Evolutionary conservation across 2,888 invertebrate species (phyloP), one percentile per base, ranked within the genome.

Genomic region (Amphiduros pacificus): DNA sequence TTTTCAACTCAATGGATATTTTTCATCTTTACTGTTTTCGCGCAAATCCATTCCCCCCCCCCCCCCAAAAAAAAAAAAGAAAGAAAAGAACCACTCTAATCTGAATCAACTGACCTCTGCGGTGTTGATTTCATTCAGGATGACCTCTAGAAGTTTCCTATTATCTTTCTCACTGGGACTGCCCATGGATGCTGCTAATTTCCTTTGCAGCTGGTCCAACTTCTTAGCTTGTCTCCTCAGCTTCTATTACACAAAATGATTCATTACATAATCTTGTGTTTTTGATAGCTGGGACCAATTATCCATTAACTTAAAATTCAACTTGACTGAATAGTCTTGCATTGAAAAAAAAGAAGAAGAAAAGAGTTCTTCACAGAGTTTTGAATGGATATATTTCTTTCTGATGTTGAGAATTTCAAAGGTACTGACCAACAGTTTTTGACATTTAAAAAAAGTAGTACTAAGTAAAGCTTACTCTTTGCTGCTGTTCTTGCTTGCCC

Each of bases 211-310:
- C 28, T 62, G 63, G 29, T 66, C 61, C 55, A 70, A 26, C 60
- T 70, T 65, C 29, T 55, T 64, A 14, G 66, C 62, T 44, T 71
- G 67, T 41, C 63, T 63, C 48, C 52, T 40, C 55, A 68, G 51
- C 41, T 62, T 65, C 68, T 70, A n/a, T n/a, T n/a, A n/a, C n/a
- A n/a, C n/a, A n/a, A n/a, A n/a, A n/a, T n/a, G n/a, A n/a, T n/a
- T n/a, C n/a, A n/a, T n/a, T n/a, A n/a, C n/a, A n/a, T n/a, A n/a
- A n/a, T n/a, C n/a, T n/a, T n/a, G n/a, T n/a, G n/a, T n/a, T n/a
- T n/a, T n/a, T n/a, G n/a, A n/a, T n/a, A n/a, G n/a, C n/a, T n/a
- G n/a, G n/a, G n/a, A n/a, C n/a, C n/a, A n/a, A n/a, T n/a, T n/a
- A n/a, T n/a, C n/a, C n/a, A n/a, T n/a, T n/a, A n/a, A n/a, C n/a